Conservation (phyloP, 1,140 invertebrate genomes). For the Macrosteles quadrilineatus region DNA sequence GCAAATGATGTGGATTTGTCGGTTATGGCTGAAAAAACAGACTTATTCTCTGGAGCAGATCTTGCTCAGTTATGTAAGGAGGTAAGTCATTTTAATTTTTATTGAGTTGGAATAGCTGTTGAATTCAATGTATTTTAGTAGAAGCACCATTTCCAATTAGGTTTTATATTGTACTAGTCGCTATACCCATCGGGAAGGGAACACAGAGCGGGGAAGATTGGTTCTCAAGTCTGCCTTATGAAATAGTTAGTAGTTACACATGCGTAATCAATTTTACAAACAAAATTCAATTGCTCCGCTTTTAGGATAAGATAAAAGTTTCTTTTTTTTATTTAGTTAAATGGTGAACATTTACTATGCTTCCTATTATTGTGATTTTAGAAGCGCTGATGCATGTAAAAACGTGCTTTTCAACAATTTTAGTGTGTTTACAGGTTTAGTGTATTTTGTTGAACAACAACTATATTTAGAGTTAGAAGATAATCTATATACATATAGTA, state of each 20-base stretch:
- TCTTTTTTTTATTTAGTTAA: no score
- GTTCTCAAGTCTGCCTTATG: background rate
- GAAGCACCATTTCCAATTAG: no score
- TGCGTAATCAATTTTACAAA: background rate
- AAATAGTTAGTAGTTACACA: background rate
- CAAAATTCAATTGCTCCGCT: background rate
- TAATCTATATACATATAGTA: no score
- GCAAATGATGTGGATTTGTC: constrained; percentile 60
- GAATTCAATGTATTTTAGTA: background rate
- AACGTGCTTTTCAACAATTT: no score
- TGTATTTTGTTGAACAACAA: no score
- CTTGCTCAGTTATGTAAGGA: constrained; percentile 70
- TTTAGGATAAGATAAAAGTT: no score
- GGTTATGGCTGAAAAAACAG: constrained; percentile 60
- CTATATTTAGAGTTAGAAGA: no score
- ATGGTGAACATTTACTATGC: no score
- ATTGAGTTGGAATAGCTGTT: background rate
- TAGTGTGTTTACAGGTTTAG: no score
- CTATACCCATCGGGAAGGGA: background rate
- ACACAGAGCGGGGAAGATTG: background rate
- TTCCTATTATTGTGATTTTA: no score
- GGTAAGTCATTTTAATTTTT: constrained; percentile 47
- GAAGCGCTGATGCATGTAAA: no score
- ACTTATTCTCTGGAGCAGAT: constrained; percentile 77
- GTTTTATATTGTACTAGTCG: background rate